A percentile compares a stretch with the other conserved stretches of the same genome.
phyloP scores from a whole-genome alignment of 35 echinoderm and acorn worm genomes.

The Heliocidaris erythrogramma region DNA sequence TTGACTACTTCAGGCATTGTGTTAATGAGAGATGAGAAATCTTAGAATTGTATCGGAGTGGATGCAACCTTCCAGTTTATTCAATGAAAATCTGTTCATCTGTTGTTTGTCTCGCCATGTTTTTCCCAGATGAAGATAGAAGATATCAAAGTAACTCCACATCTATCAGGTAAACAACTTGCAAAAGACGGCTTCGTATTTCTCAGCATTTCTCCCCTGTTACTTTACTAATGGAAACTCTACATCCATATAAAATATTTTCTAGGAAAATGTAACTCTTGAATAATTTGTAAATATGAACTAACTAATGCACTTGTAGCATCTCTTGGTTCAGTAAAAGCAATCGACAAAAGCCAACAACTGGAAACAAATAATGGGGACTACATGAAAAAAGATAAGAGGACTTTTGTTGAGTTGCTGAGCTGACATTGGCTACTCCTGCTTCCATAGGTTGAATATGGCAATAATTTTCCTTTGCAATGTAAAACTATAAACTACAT shows the following conservation, averaged over 20 bases:
- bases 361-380: too few species aligned
- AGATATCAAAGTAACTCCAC: neutral
- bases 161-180: neutral
- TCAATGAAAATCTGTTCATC: neutral
- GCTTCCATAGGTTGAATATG: too few species aligned
- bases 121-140: neutral
- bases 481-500: too few species aligned
- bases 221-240: neutral
- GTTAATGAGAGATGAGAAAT: neutral
- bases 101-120: neutral
- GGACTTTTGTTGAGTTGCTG: too few species aligned
- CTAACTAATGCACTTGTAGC: neutral
- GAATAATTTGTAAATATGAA: too few species aligned
- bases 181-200: neutral
- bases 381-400: too few species aligned
- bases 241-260: neutral
- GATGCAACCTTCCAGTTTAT: neutral
- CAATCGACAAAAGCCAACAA: too few species aligned
- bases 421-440: too few species aligned
- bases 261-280: neutral
- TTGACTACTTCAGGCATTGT: neutral
- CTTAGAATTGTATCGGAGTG: neutral
- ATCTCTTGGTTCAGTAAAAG: too few species aligned
- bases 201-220: neutral
- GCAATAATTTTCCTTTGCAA: too few species aligned